These are phyloP conservation scores for Tenthredo amoena DNA, from an alignment of 2,888 invertebrate genomes.

Conservation along the genomic window DNA sequence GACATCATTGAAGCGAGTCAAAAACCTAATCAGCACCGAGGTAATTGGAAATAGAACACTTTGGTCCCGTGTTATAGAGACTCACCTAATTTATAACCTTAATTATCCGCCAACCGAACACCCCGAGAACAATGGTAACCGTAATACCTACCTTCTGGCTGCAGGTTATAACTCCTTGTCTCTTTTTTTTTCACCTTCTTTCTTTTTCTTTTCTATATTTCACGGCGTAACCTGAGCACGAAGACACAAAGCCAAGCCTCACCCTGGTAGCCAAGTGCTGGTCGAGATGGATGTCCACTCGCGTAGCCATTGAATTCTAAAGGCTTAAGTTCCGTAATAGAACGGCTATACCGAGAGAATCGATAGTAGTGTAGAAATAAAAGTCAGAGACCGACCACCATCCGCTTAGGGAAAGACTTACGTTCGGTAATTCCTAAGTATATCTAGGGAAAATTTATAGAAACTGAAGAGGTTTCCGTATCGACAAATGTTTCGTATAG, in stretches of 20 bases:
- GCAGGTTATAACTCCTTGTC: constrained; percentile 22
- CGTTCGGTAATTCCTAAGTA: not conserved
- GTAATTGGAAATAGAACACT: not conserved
- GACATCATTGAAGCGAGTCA: not conserved
- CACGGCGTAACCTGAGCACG: constrained; percentile 17
- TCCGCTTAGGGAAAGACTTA: not conserved
- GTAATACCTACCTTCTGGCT: not conserved
- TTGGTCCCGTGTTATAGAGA: not conserved
- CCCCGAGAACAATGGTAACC: constrained; percentile 15
- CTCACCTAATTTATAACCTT: not conserved
- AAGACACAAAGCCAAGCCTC: constrained; percentile 36
- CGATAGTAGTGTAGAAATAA: constrained; percentile 25
- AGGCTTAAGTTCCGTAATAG: constrained; percentile 21
- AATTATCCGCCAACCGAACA: constrained; percentile 26
- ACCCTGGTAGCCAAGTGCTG: constrained; percentile 7
- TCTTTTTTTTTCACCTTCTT: not conserved
- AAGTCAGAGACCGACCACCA: not conserved
- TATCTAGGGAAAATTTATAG: not conserved
- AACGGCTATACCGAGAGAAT: constrained; percentile 4
- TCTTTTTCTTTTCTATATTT: not conserved
- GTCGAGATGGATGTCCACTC: constrained; percentile 25
- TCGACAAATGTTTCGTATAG: not conserved
- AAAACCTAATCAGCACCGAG: not conserved
- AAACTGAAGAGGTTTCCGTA: not conserved
- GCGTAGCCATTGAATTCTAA: constrained; percentile 38